Percentiles rank a stretch among this genome's conserved stretches.
phyloP scores from a whole-genome alignment of 2,113 vertebrate genomes.

The Sprattus sprattus region DNA sequence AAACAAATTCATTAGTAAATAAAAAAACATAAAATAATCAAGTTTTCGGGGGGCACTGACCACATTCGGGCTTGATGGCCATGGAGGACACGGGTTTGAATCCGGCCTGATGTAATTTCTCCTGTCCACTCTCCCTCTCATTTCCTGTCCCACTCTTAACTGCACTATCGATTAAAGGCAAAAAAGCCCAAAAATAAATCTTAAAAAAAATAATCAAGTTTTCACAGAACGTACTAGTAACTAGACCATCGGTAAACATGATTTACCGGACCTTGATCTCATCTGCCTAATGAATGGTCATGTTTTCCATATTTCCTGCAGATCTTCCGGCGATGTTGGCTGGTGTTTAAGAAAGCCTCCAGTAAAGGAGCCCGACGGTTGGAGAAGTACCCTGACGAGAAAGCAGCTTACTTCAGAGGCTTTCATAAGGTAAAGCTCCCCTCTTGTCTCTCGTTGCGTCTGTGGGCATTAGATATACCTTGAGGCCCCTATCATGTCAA shows the following conservation, averaged over 20 bases:
- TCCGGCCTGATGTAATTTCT: no score
- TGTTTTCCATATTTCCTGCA: conserved; percentile 63
- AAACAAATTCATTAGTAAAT: not conserved
- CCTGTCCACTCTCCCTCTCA: no score
- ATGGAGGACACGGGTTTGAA: no score
- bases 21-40: not conserved
- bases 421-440: conserved; percentile 86
- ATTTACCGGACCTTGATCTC: not conserved
- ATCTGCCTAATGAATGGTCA: not conserved
- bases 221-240: not conserved
- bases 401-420: conserved; percentile 96
- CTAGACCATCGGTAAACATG: not conserved
- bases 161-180: no score
- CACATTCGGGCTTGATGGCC: no score
- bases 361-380: conserved; percentile 95
- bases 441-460: not conserved
- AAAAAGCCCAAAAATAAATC: no score
- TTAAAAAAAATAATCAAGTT: no score
- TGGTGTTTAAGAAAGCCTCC: conserved; percentile 98
- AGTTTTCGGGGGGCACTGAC: no score
- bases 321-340: conserved; percentile 97
- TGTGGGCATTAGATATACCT: no score
- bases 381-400: conserved; percentile 99
- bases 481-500: no score
- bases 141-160: no score